A percentile compares a stretch with the other conserved stretches of the same genome.
phyloP scores from a whole-genome alignment of 2,797 vertebrate species.

The Triplophysa bombifrons region DNA sequence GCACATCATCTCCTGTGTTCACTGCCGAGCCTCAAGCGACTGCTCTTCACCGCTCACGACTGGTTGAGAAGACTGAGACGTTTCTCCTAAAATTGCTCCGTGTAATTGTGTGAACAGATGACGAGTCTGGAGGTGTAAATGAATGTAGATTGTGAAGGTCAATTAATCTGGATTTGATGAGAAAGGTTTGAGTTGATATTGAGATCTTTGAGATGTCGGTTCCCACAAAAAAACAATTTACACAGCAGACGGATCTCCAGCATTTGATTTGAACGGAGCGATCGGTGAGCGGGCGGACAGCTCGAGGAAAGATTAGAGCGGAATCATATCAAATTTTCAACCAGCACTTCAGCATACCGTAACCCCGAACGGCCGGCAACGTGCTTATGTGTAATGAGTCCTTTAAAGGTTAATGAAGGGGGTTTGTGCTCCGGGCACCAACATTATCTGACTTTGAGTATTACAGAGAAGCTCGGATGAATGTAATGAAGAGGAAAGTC shows the following conservation, averaged over 20 bases:
- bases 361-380: background rate
- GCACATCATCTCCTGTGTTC: slow-evolving; percentile 14
- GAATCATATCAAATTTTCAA: background rate
- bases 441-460: slow-evolving; percentile 28
- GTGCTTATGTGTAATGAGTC: slow-evolving; percentile 10
- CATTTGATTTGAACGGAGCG: background rate
- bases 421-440: slow-evolving; percentile 30
- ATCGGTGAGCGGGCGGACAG: background rate
- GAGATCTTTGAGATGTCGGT: background rate
- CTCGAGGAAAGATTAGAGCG: slow-evolving; percentile 13
- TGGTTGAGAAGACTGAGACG: background rate
- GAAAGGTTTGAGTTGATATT: too few species aligned
- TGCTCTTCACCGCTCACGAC: slow-evolving; percentile 15
- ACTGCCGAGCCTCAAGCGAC: slow-evolving; percentile 19
- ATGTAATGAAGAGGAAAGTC: slow-evolving; percentile 50
- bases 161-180: too few species aligned
- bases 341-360: background rate
- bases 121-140: too few species aligned
- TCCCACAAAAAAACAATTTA: slow-evolving; percentile 3
- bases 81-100: too few species aligned
- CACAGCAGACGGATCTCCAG: background rate
- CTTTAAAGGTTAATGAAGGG: slow-evolving; percentile 46
- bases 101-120: too few species aligned
- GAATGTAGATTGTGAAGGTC: too few species aligned
- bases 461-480: slow-evolving; percentile 24